These are phyloP conservation scores for Cancer borealis DNA, from an alignment of 2,888 invertebrate genomes.

Conservation along the genomic window DNA sequence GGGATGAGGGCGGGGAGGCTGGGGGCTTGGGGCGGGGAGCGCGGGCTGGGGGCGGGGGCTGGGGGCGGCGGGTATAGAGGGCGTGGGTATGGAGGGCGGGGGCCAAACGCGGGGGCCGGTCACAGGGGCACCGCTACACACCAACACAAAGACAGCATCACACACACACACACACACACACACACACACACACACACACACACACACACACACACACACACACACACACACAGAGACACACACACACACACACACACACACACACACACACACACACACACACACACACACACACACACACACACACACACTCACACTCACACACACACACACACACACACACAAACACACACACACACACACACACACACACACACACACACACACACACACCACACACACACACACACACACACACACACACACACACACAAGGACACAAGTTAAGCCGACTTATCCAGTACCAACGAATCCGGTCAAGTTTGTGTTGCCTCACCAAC, in stretches of 20 bases:
- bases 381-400: not conserved
- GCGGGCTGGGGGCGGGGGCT: too few species aligned
- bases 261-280: not conserved
- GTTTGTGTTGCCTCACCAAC: not conserved
- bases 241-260: not conserved
- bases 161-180: too few species aligned
- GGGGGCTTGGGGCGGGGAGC: too few species aligned
- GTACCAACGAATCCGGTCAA: not conserved
- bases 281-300: not conserved
- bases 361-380: not conserved
- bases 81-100: too few species aligned
- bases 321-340: too few species aligned
- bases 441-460: not conserved
- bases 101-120: not conserved
- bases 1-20: too few species aligned
- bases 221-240: not conserved
- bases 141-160: not conserved
- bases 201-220: not conserved
- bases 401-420: not conserved
- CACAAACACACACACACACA: too few species aligned
- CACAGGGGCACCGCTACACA: not conserved
- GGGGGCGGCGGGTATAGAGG: too few species aligned
- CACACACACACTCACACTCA: too few species aligned
- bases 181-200: too few species aligned
- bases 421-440: not conserved